Percentiles rank a stretch among this genome's conserved stretches.
phyloP scores from a whole-genome alignment of 1,140 invertebrate genomes.

The Trichonephila inaurata region DNA sequence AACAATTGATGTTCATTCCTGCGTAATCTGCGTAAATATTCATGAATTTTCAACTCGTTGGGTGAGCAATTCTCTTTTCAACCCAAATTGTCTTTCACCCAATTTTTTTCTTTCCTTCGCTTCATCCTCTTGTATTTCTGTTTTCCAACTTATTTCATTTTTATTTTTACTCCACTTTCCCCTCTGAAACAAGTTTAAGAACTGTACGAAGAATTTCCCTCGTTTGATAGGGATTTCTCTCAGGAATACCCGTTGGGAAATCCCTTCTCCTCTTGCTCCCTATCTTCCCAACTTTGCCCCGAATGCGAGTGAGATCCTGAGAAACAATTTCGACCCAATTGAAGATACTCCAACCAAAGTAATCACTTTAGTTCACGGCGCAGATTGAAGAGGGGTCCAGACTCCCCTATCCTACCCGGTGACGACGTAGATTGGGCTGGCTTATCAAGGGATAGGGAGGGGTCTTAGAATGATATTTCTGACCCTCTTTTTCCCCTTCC shows the following conservation, averaged over 20 bases:
- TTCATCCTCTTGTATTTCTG: conserved; percentile 15
- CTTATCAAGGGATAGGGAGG: conserved; percentile 52
- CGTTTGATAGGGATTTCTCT: conserved; percentile 56
- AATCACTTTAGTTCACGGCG: conserved; percentile 74
- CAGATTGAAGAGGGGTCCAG: conserved; percentile 47
- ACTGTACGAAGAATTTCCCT: conserved; percentile 21
- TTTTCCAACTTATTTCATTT: conserved; percentile 63
- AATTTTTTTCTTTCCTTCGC: conserved; percentile 46
- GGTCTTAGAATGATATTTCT: conserved; percentile 48
- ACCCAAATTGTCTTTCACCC: conserved; percentile 66
- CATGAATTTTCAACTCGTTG: conserved; percentile 73
- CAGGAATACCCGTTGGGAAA: conserved; percentile 59
- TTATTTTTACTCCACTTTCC: conserved; percentile 49
- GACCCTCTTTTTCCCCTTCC: neutral
- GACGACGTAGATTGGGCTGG: conserved; percentile 61
- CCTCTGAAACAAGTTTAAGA: conserved; percentile 65
- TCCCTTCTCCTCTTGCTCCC: conserved; percentile 11
- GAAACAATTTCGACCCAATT: conserved; percentile 75
- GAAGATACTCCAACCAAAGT: conserved; percentile 71
- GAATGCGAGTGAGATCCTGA: conserved; percentile 20
- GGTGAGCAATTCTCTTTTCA: conserved; percentile 65
- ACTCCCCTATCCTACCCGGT: neutral
- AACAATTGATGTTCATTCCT: conserved; percentile 75
- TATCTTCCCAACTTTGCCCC: conserved; percentile 41
- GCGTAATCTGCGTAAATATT: conserved; percentile 75